Evolutionary conservation across 2,888 invertebrate species (phyloP), one percentile per base, ranked within the genome.

Genomic region (Pseudoips prasinana): DNA sequence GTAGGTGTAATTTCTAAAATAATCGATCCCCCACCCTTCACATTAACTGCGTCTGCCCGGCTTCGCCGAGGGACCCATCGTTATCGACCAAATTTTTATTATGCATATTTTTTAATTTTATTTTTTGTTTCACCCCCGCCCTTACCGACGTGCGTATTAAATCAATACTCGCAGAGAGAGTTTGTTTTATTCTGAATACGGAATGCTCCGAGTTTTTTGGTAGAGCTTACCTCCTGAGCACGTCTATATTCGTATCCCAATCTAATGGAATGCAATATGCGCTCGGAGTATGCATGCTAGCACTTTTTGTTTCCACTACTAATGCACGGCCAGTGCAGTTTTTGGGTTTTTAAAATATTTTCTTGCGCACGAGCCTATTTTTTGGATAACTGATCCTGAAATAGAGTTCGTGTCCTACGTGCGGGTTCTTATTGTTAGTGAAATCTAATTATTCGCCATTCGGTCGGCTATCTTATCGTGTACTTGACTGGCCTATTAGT

Each of bases 41-140:
- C 64, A 66, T 71, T 70, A 72, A 57, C 53, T 43, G 69, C 70
- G 72, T 59, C 68, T 66, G 65, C 53, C 58, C 70, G 48, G 19
- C 49, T 26, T 56, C 69, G 53, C 42, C 72, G 70, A 66, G 75
- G 74, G 74, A 62, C 64, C 64, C 73, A 69, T 66, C 68, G 76
- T 70, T 77, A 82, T 78, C 81, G 85, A 79, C 80, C 80, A 83
- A 80, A 85, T 82, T 84, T 85, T 85, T 78, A 78, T 69, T 74
- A 78, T 79, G 75, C 79, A 79, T 79, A 85, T 82, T 85, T 85
- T 83, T 84, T 82, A 79, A 81, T 81, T 85, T 84, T 77, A 76
- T 81, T 84, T 83, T 76, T 77, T 65, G 58, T 64, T 67, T 65
- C 74, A 60, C 69, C 76, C 77, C 72, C 71, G 57, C 48, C 54